Conservation (phyloP, 2,888 invertebrate genomes). For the Parasteatoda lunata region DNA sequence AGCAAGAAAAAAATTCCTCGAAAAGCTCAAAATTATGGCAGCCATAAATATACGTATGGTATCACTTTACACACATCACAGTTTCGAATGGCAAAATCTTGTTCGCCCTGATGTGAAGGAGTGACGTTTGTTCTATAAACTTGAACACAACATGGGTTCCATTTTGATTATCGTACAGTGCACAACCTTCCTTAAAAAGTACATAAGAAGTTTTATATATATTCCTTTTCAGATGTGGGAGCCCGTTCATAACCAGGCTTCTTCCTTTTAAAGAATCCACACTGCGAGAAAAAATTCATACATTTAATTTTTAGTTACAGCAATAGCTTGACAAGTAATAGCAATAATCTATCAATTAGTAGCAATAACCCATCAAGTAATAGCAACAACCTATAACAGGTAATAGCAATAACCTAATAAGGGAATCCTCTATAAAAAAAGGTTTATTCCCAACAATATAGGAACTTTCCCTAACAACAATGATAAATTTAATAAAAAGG, state of each 20-base stretch:
- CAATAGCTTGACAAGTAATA: too few relatives aligned
- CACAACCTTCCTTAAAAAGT: background rate
- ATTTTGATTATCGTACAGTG: conserved; percentile 1
- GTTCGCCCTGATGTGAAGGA: background rate
- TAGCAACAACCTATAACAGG: too few relatives aligned
- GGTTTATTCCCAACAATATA: too few relatives aligned
- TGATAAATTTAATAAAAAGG: too few relatives aligned
- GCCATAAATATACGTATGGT: background rate
- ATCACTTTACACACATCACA: background rate
- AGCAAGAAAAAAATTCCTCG: conserved; percentile 19
- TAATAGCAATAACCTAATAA: too few relatives aligned
- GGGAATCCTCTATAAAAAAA: too few relatives aligned
- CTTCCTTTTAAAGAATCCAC: conserved; percentile 70
- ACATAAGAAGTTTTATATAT: conserved; percentile 25
- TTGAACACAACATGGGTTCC: background rate
- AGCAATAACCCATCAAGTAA: too few relatives aligned
- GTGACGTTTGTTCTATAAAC: background rate
- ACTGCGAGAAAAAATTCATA: conserved; percentile 32
- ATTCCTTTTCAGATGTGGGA: conserved; percentile 69
- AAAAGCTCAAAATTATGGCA: conserved; percentile 28
- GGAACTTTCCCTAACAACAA: too few relatives aligned
- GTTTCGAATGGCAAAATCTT: conserved; percentile 4
- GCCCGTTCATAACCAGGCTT: conserved; percentile 70
- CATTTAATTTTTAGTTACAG: background rate
- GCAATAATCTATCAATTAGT: too few relatives aligned